These are phyloP conservation scores for Chaenogobius annularis DNA, from an alignment of 2,113 vertebrate genomes.

Conservation along the genomic window DNA sequence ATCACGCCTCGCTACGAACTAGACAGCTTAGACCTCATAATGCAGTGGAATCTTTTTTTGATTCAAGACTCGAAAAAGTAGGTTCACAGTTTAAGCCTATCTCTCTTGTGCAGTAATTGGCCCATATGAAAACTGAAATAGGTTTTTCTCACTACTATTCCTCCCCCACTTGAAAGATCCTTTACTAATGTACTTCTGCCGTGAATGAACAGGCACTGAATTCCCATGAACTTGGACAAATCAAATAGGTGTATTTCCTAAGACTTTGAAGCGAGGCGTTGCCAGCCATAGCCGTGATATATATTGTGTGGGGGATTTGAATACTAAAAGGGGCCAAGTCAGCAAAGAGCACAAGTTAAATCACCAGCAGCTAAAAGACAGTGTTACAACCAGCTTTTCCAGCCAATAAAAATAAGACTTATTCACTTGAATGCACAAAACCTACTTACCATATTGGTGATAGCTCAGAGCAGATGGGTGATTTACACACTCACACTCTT, in stretches of 20 bases:
- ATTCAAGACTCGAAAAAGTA: not conserved
- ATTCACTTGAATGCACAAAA: constrained; percentile 9
- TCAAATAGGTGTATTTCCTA: constrained; percentile 10
- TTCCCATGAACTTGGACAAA: constrained; percentile 14
- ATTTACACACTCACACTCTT: not conserved
- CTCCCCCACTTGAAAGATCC: constrained; percentile 9
- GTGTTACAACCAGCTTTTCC: constrained; percentile 8
- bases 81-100: not conserved
- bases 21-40: not conserved
- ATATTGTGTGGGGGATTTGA: constrained; percentile 8
- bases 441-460: constrained; percentile 5
- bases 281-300: constrained; percentile 6
- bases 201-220: constrained; percentile 8
- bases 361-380: constrained; percentile 8
- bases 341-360: constrained; percentile 13
- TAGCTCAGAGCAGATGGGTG: constrained; percentile 7
- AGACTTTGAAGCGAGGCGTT: constrained; percentile 5
- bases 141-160: constrained; percentile 8
- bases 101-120: not conserved
- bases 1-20: constrained; percentile 11
- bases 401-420: constrained; percentile 7
- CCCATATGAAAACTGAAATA: constrained; percentile 11
- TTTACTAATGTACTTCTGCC: constrained; percentile 10
- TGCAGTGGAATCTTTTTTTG: constrained; percentile 6
- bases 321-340: constrained; percentile 8